Conservation (phyloP, 2,113 vertebrate genomes). For the Caracal caracal region DNA sequence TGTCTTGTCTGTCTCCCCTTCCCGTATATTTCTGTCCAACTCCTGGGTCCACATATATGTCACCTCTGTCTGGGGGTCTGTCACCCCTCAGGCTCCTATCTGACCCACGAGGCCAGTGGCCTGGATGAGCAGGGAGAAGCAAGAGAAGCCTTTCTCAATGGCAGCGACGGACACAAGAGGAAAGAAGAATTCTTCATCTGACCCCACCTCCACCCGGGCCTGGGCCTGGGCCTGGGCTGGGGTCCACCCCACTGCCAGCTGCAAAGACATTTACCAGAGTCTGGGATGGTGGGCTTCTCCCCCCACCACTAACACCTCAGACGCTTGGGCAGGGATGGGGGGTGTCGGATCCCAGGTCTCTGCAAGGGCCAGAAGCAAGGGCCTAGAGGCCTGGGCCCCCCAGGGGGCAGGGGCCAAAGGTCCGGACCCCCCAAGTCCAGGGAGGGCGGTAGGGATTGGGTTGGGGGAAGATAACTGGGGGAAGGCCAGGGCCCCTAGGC, state of each 20-base stretch:
- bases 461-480: conserved; percentile 50
- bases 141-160: conserved; percentile 95
- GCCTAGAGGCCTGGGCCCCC: conserved; percentile 60
- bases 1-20: conserved; percentile 42
- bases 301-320: conserved; percentile 79
- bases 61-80: conserved; percentile 19
- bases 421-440: conserved; percentile 58
- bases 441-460: conserved; percentile 68
- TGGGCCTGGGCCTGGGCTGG: conserved; percentile 52
- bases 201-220: conserved; percentile 66
- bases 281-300: conserved; percentile 71
- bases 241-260: conserved; percentile 69
- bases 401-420: conserved; percentile 49
- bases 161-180: conserved; percentile 93
- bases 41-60: conserved; percentile 37
- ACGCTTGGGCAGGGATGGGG: conserved; percentile 73
- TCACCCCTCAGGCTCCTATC: conserved; percentile 90
- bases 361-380: conserved; percentile 59
- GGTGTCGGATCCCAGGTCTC: conserved; percentile 54
- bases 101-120: conserved; percentile 95
- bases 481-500: conserved; percentile 57
- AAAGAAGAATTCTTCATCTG: conserved; percentile 98
- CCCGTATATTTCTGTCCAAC: neutral
- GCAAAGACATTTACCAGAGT: conserved; percentile 78
- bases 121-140: conserved; percentile 96